These are phyloP conservation scores for Acrocephalus scirpaceus DNA, from an alignment of 2,797 vertebrate genomes.

Conservation along the genomic window DNA sequence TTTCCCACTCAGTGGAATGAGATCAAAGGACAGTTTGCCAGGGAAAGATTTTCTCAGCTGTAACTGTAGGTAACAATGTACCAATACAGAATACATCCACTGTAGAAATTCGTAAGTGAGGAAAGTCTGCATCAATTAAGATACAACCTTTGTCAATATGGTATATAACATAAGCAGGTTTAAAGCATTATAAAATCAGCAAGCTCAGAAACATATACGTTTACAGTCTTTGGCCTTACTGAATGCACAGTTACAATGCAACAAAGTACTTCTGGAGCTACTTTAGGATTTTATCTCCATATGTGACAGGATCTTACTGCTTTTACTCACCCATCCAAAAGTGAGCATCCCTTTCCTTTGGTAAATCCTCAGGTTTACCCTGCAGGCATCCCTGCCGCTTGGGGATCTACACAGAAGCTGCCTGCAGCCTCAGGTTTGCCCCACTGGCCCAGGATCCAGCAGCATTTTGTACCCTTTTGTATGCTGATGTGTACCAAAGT, in stretches of 20 bases:
- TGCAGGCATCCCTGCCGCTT: accelerated
- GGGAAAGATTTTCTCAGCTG: not conserved
- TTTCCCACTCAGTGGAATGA: not conserved
- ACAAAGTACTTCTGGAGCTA: not conserved
- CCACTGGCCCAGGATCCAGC: not conserved
- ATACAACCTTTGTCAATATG: not conserved
- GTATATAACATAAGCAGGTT: not conserved
- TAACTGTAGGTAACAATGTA: not conserved
- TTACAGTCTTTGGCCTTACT: not conserved
- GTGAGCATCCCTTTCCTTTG: not conserved
- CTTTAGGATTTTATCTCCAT: not conserved
- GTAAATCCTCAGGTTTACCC: not conserved
- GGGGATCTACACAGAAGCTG: not conserved
- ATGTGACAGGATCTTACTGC: accelerated
- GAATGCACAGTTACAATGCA: not conserved
- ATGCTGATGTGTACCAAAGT: accelerated
- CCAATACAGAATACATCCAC: not conserved
- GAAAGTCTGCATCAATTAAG: not conserved
- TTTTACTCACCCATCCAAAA: not conserved
- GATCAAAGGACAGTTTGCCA: not conserved
- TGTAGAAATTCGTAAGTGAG: accelerated
- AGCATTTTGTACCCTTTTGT: not conserved
- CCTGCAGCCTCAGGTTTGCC: not conserved
- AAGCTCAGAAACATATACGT: not conserved
- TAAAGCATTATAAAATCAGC: not conserved